Evolutionary conservation across 2,113 vertebrate genomes (phyloP).

Genomic region (Muntiacus reevesi): DNA sequence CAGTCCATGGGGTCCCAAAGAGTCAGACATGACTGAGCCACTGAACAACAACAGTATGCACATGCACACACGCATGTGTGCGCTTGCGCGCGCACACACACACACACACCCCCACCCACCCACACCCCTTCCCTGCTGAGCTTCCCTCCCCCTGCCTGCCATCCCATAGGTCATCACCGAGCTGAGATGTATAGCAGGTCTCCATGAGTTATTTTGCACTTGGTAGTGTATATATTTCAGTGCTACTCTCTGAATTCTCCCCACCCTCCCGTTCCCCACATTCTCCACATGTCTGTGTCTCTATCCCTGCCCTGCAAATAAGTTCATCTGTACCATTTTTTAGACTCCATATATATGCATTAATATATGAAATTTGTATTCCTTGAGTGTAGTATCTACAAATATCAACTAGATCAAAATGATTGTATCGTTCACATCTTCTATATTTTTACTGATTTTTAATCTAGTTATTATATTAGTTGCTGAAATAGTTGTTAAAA

Average conservation of each 20-base stretch:
- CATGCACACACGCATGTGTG: too few relatives aligned
- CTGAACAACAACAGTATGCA: background rate
- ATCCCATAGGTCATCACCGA: accelerated
- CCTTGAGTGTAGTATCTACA: background rate
- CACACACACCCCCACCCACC: background rate
- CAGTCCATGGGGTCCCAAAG: background rate
- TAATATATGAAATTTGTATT: background rate
- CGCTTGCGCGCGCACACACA: too few relatives aligned
- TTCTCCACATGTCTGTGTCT: background rate
- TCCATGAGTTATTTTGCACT: background rate
- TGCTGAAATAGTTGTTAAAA: background rate
- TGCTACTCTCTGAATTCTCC: background rate
- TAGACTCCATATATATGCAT: background rate
- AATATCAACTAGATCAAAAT: background rate
- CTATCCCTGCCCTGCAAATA: background rate
- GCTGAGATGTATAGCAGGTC: background rate
- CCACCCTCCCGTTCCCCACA: background rate
- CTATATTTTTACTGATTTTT: background rate
- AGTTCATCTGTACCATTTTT: background rate
- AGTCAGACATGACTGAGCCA: background rate
- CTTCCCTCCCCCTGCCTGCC: background rate
- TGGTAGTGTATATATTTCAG: background rate
- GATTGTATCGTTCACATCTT: background rate
- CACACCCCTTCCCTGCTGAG: background rate
- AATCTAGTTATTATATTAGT: background rate